A percentile compares a stretch with the other conserved stretches of the same genome.
phyloP scores from a whole-genome alignment of 1,140 invertebrate species.

The Hypothenemus hampei region DNA sequence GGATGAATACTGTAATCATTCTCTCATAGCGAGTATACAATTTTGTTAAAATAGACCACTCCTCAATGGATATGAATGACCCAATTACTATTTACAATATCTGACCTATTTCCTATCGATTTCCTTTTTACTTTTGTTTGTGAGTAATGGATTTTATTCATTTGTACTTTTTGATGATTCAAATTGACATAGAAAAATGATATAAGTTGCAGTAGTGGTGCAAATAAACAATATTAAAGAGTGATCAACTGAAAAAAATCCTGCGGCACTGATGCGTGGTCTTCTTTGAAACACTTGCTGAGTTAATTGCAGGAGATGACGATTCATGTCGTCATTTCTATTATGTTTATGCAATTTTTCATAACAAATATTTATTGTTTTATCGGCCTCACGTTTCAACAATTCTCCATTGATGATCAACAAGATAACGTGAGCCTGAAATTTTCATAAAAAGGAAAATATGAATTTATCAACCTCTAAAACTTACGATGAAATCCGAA shows the following conservation, averaged over 20 bases:
- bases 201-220: slow-evolving; percentile 2
- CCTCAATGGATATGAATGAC: too few species aligned
- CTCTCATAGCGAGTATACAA: too few species aligned
- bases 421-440: background rate
- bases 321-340: background rate
- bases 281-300: slow-evolving; percentile 3
- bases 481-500: background rate
- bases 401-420: slow-evolving; percentile 1
- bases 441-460: background rate
- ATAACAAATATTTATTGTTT: slow-evolving; percentile 2
- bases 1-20: too few species aligned
- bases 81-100: too few species aligned
- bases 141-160: too few species aligned
- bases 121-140: too few species aligned
- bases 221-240: slow-evolving; percentile 14
- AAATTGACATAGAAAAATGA: slow-evolving; percentile 10
- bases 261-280: background rate
- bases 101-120: too few species aligned
- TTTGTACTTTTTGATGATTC: too few species aligned
- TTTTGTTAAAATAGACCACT: too few species aligned
- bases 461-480: background rate
- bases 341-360: background rate
- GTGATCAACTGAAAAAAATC: slow-evolving; percentile 8
- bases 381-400: background rate
- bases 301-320: background rate